phyloP scores from a whole-genome alignment of 2,113 vertebrate genomes.

The Spheniscus mendiculus region DNA sequence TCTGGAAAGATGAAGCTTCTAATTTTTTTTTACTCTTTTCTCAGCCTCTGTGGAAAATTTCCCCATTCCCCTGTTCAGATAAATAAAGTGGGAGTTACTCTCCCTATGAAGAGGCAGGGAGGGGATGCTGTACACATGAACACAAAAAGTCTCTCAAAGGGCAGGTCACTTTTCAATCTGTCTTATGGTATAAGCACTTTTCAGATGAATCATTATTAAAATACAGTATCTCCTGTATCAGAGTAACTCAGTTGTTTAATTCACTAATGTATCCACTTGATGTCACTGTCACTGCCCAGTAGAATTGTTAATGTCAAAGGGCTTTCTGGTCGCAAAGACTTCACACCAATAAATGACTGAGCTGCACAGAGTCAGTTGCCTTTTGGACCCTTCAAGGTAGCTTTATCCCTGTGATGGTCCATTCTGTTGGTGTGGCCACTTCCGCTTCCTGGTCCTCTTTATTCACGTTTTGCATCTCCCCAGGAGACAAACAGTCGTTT shows the following conservation, averaged over 20 bases:
- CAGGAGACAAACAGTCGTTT: neutral
- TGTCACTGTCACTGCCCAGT: slow-evolving; percentile 67
- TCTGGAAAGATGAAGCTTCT: neutral
- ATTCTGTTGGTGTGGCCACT: neutral
- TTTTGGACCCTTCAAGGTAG: neutral
- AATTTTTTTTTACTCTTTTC: neutral
- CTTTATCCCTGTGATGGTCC: neutral
- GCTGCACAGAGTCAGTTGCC: neutral
- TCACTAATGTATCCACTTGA: slow-evolving; percentile 66
- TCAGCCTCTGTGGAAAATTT: neutral
- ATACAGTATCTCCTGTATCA: neutral
- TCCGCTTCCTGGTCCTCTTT: neutral
- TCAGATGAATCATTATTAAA: slow-evolving; percentile 9
- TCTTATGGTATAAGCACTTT: neutral
- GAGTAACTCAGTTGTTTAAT: slow-evolving; percentile 30
- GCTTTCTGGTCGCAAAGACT: slow-evolving; percentile 22
- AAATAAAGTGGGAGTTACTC: neutral
- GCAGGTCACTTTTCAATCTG: neutral
- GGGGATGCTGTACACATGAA: neutral
- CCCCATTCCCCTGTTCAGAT: neutral
- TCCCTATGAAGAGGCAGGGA: neutral
- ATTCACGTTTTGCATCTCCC: neutral
- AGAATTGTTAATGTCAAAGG: slow-evolving; percentile 40
- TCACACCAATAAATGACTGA: neutral
- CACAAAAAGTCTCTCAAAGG: neutral